Base-by-base conservation (phyloP, 1,140 invertebrate genomes). In the Planococcus citri region DNA sequence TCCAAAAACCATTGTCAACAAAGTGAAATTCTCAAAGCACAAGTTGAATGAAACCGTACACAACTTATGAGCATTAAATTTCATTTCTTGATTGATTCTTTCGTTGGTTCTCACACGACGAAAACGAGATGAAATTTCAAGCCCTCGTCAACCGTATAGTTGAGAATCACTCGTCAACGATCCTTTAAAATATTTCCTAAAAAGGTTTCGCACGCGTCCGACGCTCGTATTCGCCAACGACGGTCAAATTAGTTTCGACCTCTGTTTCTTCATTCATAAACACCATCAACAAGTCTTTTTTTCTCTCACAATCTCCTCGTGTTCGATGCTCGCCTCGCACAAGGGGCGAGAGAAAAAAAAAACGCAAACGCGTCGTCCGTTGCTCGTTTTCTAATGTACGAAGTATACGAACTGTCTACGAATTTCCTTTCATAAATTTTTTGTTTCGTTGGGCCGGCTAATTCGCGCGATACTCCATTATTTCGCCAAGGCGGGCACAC, bases 211-310 rank as follows among this genome's bases (percentile, higher is more conserved):
- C 41, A 51, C 41, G 41, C 41, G 41, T 51, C 17, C 41, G 29
- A n/a, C n/a, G n/a, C n/a, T n/a, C n/a, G 33, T 37, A 37, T 37
- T 37, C 33, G 33, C n/a, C 41, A 51, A 51, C 41, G 41, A 51
- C 41, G 41, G 6, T 20, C 41, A 20, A 51, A 51, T 51, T 51
- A 51, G 41, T 51, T 51, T 51, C 41, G 41, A 51, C 41, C 41
- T 4, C n/a, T 51, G 41, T 51, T n/a, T 51, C 41, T 51, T n/a
- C 41, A 51, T 51, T 51, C 41, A 51, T 51, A 51, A 51, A 51
- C 41, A 51, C 41, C 41, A 51, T 51, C 41, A 51, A 51, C 41
- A 51, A 51, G 41, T 51, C 17, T 51, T 51, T 51, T n/a, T n/a
- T 51, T n/a, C 41, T 20, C 41, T 51, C 6, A n/a, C n/a, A n/a